A percentile compares a stretch with the other conserved stretches of the same genome.
Conservation (phyloP, 2,888 invertebrate species). For the Tiphia femorata region DNA sequence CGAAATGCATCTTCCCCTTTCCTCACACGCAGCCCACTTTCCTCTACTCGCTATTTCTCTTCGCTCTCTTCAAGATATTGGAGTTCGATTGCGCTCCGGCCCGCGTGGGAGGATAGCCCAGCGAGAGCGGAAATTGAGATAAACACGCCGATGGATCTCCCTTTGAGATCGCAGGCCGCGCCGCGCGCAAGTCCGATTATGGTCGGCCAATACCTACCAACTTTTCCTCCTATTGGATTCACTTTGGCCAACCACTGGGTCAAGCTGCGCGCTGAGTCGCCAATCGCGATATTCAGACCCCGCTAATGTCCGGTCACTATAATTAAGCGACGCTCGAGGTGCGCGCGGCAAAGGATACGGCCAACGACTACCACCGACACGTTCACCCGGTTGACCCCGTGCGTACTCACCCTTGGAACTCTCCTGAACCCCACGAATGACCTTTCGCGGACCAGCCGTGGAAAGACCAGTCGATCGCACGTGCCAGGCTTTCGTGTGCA, state of each 20-base stretch:
- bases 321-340: conserved; percentile 6
- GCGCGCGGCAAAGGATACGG: conserved; percentile 9
- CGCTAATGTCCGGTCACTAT: conserved; percentile 9
- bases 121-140: conserved; percentile 10
- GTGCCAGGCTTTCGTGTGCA: conserved; percentile 16
- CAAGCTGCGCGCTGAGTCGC: too few species aligned
- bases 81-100: too few species aligned
- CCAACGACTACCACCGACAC: background rate
- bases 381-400: conserved; percentile 11
- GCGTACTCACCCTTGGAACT: conserved; percentile 19
- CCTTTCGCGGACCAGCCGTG: conserved; percentile 28
- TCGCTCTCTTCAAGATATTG: too few species aligned
- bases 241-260: too few species aligned
- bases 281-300: conserved; percentile 14
- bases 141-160: conserved; percentile 12
- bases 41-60: too few species aligned
- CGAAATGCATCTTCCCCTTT: too few species aligned
- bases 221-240: background rate
- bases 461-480: conserved; percentile 23
- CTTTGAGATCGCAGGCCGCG: conserved; percentile 1
- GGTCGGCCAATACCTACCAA: background rate
- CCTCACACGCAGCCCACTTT: too few species aligned
- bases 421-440: conserved; percentile 17
- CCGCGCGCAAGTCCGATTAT: background rate
- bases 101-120: too few species aligned